These are phyloP conservation scores for Helicoverpa assulta DNA, from an alignment of 2,888 invertebrate genomes.

Conservation along the genomic window DNA sequence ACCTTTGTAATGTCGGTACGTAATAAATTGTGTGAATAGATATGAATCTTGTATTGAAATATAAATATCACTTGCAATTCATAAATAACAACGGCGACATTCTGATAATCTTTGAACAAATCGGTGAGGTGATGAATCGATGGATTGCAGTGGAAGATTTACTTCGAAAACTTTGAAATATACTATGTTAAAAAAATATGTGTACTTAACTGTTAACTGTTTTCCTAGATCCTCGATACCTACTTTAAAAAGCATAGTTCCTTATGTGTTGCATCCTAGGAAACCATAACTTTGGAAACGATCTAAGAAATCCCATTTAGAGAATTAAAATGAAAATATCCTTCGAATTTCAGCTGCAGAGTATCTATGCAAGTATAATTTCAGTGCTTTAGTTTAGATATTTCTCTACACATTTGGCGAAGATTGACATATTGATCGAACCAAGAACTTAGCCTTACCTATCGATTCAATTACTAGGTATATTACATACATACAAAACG, in stretches of 20 bases:
- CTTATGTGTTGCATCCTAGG: too few species aligned
- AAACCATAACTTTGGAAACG: too few species aligned
- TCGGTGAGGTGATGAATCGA: slow-evolving; percentile 42
- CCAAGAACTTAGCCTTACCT: neutral
- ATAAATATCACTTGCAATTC: slow-evolving; percentile 45
- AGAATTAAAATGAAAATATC: too few species aligned
- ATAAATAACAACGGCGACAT: slow-evolving; percentile 27
- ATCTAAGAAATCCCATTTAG: too few species aligned
- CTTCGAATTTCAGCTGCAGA: too few species aligned
- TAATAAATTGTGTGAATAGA: slow-evolving; percentile 38
- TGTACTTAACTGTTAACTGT: too few species aligned
- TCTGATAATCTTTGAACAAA: slow-evolving; percentile 33
- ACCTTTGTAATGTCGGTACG: slow-evolving; percentile 33
- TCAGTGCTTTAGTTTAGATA: too few species aligned
- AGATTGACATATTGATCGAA: neutral
- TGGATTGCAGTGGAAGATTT: slow-evolving; percentile 11
- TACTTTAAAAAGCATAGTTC: too few species aligned
- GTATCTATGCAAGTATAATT: too few species aligned
- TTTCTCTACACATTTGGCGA: too few species aligned
- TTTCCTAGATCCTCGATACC: too few species aligned
- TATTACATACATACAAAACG: slow-evolving; percentile 25
- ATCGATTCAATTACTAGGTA: slow-evolving; percentile 28
- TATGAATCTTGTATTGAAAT: slow-evolving; percentile 43
- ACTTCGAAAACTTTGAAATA: neutral
- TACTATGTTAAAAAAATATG: too few species aligned